phyloP scores from a whole-genome alignment of 2,888 invertebrate genomes.

The Diadegma fenestrale region DNA sequence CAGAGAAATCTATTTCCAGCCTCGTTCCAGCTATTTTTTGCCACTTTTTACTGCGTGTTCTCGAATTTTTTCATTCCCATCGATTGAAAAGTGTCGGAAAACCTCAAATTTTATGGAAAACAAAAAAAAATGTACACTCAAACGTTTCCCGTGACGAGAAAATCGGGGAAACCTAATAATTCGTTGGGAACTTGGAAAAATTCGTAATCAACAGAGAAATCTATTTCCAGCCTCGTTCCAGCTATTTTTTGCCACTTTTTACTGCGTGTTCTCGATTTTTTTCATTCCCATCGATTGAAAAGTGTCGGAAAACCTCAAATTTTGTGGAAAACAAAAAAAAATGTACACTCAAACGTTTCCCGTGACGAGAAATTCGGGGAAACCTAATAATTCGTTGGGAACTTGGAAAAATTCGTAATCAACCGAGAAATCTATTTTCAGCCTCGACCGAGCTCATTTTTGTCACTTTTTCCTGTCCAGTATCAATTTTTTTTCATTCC shows the following conservation, averaged over 20 bases:
- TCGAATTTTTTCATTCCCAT: no score
- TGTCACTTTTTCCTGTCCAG: no score
- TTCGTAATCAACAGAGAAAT: background rate
- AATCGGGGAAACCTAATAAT: background rate
- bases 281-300: no score
- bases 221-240: no score
- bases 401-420: background rate
- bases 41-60: no score
- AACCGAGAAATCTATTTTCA: background rate
- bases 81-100: conserved; percentile 57
- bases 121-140: conserved; percentile 79
- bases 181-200: background rate
- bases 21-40: no score
- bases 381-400: background rate
- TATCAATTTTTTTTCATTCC: no score
- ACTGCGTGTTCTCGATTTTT: no score
- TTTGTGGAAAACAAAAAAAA: conserved; percentile 76
- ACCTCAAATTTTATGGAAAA: conserved; percentile 77
- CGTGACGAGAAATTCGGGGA: conserved; percentile 21
- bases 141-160: conserved; percentile 73
- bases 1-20: no score
- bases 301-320: conserved; percentile 71
- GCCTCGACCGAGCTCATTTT: no score
- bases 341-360: conserved; percentile 81
- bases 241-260: no score